Percentiles rank a stretch among this genome's conserved stretches.
Evolutionary conservation across 2,888 invertebrate genomes (phyloP).

Genomic region (Chydorus sphaericus): DNA sequence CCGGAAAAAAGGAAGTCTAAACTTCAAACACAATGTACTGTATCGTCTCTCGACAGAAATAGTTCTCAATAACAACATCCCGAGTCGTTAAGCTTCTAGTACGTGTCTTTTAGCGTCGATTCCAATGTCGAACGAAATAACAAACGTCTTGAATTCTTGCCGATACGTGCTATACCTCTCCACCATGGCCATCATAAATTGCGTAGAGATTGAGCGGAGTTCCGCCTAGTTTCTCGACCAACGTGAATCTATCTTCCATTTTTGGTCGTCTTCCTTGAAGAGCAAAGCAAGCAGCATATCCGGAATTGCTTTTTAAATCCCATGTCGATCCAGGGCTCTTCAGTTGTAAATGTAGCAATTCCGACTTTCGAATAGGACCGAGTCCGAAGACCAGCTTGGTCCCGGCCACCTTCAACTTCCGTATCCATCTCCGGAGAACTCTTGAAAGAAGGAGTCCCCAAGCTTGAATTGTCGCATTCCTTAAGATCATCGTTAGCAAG

Average conservation of each 20-base stretch:
- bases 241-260: slow-evolving; percentile 89
- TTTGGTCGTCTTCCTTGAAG: slow-evolving; percentile 75
- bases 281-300: slow-evolving; percentile 59
- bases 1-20: no score
- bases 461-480: neutral
- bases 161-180: no score
- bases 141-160: no score
- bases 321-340: slow-evolving; percentile 8
- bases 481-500: neutral
- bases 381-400: neutral
- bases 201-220: slow-evolving; percentile 79
- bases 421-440: neutral
- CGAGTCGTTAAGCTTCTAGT: no score
- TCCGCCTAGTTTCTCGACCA: slow-evolving; percentile 60
- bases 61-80: no score
- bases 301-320: neutral
- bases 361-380: slow-evolving; percentile 7
- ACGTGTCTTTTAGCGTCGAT: no score
- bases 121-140: no score
- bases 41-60: no score
- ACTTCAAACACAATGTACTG: no score
- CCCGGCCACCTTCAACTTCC: neutral
- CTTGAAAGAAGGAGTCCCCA: neutral
- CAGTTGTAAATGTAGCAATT: slow-evolving; percentile 2
- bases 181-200: slow-evolving; percentile 90